Base-by-base conservation (phyloP, 2,888 invertebrate genomes). In the Rhingia campestris region DNA sequence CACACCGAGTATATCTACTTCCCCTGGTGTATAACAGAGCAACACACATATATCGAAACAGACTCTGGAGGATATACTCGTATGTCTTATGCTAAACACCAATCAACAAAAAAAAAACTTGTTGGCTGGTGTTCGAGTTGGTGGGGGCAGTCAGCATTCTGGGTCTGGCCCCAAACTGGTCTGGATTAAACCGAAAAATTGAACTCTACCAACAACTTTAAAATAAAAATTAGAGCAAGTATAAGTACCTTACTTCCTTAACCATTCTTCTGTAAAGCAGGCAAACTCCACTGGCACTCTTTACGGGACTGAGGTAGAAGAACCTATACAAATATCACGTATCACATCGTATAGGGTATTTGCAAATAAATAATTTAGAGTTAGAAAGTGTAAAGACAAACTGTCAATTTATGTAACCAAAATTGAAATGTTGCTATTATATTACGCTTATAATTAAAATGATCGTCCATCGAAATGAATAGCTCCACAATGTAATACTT, bases 31-130 rank as follows among this genome's bases (percentile, higher is more conserved):
- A 58, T 45, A 64, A 58, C 10, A 9, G 7, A 41, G 10, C 7
- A 41, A 41, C 41, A 6, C 3, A 41, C 7, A 41, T 4, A 9
- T 10, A 41, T 10, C 4, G 9, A 41, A n/a, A 4, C 72, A 37
- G 58, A 67, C 64, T 74, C 58, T 64, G 51, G 35, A 22, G 41
- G 70, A 64, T 51, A 39, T 74, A 69, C 74, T 22, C 2, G 64
- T 69, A 72, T 59, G 63, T 77, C 73, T 77, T 77, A 82, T 82
- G 82, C 82, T 82, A 77, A 82, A 82, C 77, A 77, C 77, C 53
- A 76, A 69, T 74, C 67, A 73, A 70, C 59, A 70, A 76, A 72
- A 72, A 59, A 66, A 67, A 49, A 67, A 76, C 76, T 66, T 66
- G 59, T 72, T 76, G 72, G 70, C 67, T 67, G 69, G n/a, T 14